Percentiles rank a stretch among this genome's conserved stretches.
These are phyloP conservation scores for Stigmatopora argus DNA, from an alignment of 2,113 vertebrate genomes.

Conservation along the genomic window DNA sequence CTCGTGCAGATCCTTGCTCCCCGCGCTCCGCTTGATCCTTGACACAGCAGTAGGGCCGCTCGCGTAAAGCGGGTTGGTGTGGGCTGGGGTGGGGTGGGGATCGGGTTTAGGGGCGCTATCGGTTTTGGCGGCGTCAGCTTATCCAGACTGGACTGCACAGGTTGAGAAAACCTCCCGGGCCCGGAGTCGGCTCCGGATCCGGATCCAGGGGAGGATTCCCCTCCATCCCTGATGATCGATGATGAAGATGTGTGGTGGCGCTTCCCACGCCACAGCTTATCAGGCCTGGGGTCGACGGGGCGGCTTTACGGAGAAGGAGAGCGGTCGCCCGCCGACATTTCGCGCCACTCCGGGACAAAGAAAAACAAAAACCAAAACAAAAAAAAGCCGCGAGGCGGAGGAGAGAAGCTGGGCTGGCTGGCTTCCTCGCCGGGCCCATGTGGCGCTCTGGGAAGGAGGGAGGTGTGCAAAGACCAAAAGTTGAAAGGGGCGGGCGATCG, in stretches of 20 bases:
- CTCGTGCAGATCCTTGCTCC: constrained; percentile 28
- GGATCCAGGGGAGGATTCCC: constrained; percentile 37
- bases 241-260: constrained; percentile 60
- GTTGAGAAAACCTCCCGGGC: constrained; percentile 58
- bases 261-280: constrained; percentile 63
- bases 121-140: constrained; percentile 55
- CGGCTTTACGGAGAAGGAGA: constrained; percentile 11
- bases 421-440: constrained; percentile 18
- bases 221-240: constrained; percentile 67
- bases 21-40: constrained; percentile 22
- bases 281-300: constrained; percentile 46
- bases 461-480: constrained; percentile 13
- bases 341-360: too few species aligned
- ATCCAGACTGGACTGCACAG: constrained; percentile 73
- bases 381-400: constrained; percentile 23
- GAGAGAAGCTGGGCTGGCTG: constrained; percentile 17
- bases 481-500: neutral
- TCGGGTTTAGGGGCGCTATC: neutral
- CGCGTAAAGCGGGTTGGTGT: constrained; percentile 6
- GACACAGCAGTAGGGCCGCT: constrained; percentile 26
- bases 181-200: constrained; percentile 42
- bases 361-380: too few species aligned
- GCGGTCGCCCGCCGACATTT: constrained; percentile 4
- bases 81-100: neutral
- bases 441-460: constrained; percentile 1